phyloP scores from a whole-genome alignment of 2,797 vertebrate genomes.

The Enteromius treurensis region DNA sequence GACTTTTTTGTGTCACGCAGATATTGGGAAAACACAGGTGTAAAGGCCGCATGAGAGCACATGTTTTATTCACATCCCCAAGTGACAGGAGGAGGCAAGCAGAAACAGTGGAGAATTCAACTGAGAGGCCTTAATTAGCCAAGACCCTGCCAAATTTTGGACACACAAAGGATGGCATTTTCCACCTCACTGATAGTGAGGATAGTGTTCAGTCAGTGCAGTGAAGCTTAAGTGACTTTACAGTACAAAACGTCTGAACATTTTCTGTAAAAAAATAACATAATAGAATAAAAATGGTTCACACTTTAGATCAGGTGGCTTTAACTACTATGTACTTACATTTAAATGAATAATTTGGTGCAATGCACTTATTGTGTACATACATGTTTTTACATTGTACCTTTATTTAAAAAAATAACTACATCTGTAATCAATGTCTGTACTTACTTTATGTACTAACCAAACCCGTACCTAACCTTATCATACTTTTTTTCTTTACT shows the following conservation, averaged over 20 bases:
- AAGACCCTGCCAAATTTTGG: constrained; percentile 41
- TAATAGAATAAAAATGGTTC: too few species aligned
- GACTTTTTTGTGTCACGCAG: constrained; percentile 71
- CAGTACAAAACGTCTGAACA: constrained; percentile 8
- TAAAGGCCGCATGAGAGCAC: constrained; percentile 62
- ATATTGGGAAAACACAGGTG: constrained; percentile 74
- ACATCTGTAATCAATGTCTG: too few species aligned
- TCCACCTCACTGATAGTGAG: constrained; percentile 41
- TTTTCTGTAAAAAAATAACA: not conserved
- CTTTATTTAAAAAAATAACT: too few species aligned
- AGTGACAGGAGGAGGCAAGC: constrained; percentile 59
- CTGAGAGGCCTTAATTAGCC: constrained; percentile 51
- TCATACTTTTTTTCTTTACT: too few species aligned
- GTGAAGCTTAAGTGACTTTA: constrained; percentile 20
- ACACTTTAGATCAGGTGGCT: too few species aligned
- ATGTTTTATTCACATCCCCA: constrained; percentile 73
- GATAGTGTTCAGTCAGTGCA: constrained; percentile 36
- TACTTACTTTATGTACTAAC: too few species aligned
- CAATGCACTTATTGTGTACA: too few species aligned
- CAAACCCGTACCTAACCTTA: too few species aligned
- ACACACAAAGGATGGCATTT: constrained; percentile 31
- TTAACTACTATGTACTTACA: too few species aligned
- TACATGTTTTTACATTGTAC: too few species aligned
- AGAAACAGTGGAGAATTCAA: constrained; percentile 21
- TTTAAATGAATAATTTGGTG: too few species aligned